Percentiles rank a stretch among this genome's conserved stretches.
Evolutionary conservation across 2,888 invertebrate genomes (phyloP).

Genomic region (Sphaerophoria taeniata): DNA sequence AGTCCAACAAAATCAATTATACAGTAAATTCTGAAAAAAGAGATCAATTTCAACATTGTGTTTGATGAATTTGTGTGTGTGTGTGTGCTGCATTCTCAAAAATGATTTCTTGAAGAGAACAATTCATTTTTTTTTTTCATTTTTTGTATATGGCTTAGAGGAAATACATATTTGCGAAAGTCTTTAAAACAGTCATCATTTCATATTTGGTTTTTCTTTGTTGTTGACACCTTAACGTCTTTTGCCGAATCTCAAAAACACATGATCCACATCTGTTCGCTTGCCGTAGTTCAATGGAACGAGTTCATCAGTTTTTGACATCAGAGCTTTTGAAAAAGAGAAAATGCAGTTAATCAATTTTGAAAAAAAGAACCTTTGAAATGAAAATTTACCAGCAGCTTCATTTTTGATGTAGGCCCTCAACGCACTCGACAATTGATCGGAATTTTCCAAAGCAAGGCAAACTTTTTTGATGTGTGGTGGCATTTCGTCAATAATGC

Average conservation of each 20-base stretch:
- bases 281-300: conserved; percentile 86
- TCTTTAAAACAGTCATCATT: conserved; percentile 32
- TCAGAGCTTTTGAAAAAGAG: conserved; percentile 77
- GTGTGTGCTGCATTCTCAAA: conserved; percentile 66
- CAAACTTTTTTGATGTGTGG: conserved; percentile 85
- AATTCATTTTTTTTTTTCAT: conserved; percentile 12
- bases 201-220: neutral
- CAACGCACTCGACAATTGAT: conserved; percentile 80
- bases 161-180: conserved; percentile 71
- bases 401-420: conserved; percentile 82
- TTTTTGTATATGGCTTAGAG: conserved; percentile 55
- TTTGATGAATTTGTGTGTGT: conserved; percentile 24
- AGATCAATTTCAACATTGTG: conserved; percentile 58
- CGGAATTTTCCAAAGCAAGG: conserved; percentile 83
- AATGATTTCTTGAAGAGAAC: conserved; percentile 44
- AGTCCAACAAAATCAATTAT: conserved; percentile 57
- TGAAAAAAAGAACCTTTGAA: neutral
- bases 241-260: conserved; percentile 94
- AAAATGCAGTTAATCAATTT: neutral
- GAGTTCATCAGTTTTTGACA: conserved; percentile 81
- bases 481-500: conserved; percentile 85
- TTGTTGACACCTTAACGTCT: conserved; percentile 85
- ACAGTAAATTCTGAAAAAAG: conserved; percentile 43
- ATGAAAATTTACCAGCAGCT: conserved; percentile 80
- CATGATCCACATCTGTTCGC: conserved; percentile 94